A percentile compares a stretch with the other conserved stretches of the same genome.
Conservation (phyloP, 2,888 invertebrate genomes). For the Hemithea aestivaria region DNA sequence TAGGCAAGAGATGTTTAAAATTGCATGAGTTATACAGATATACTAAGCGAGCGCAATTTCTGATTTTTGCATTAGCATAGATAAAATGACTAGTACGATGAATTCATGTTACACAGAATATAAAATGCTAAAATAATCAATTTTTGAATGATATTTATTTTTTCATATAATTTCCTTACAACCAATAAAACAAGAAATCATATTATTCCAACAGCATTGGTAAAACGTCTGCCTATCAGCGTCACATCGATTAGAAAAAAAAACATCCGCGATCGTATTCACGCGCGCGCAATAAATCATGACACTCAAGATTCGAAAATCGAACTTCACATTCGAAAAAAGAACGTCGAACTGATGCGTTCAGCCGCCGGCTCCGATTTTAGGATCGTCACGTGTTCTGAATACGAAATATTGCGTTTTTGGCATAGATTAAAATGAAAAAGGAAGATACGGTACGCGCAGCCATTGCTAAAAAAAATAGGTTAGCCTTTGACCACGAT, state of each 20-base stretch:
- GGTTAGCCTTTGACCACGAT: no score
- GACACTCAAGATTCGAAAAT: constrained; percentile 31
- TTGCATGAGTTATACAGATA: no score
- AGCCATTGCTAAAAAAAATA: no score
- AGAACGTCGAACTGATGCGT: constrained; percentile 38
- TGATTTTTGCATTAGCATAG: background rate
- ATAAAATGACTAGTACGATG: background rate
- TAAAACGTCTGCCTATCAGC: background rate
- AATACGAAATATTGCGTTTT: constrained; percentile 21
- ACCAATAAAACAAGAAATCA: background rate
- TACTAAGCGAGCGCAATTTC: no score
- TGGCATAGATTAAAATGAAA: no score
- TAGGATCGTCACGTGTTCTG: constrained; percentile 34
- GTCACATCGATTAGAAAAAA: constrained; percentile 16
- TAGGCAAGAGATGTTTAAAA: no score
- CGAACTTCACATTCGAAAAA: constrained; percentile 34
- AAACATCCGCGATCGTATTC: constrained; percentile 22
- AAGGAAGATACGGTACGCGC: no score
- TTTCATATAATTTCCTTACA: no score
- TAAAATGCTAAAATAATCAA: background rate
- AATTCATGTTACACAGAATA: constrained; percentile 6
- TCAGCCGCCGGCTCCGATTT: constrained; percentile 36
- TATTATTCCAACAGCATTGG: no score
- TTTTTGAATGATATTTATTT: no score
- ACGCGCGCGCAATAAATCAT: constrained; percentile 30